phyloP scores from a whole-genome alignment of 2,797 vertebrate species.

The Typhlichthys eigenmanni region DNA sequence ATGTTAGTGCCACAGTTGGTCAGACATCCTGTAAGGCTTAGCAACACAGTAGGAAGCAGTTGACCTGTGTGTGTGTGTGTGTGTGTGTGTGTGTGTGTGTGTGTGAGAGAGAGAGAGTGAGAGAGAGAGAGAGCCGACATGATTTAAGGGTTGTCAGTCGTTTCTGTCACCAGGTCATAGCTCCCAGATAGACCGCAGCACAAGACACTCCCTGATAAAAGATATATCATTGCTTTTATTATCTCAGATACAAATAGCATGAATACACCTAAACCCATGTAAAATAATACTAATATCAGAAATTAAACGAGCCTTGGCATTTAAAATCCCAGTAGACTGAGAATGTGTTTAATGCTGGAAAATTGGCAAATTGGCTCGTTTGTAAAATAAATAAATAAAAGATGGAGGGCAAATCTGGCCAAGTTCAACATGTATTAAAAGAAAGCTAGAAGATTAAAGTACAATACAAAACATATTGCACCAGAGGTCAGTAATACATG shows the following conservation, averaged over 20 bases:
- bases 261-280: background rate
- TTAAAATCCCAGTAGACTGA: too few relatives aligned
- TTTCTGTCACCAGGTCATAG: slow-evolving; percentile 55
- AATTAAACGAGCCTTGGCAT: too few relatives aligned
- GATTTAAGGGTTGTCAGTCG: slow-evolving; percentile 53
- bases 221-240: slow-evolving; percentile 2
- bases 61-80: slow-evolving; percentile 26
- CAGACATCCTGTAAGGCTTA: slow-evolving; percentile 54
- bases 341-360: too few relatives aligned
- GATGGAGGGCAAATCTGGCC: too few relatives aligned
- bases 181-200: slow-evolving; percentile 29
- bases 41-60: slow-evolving; percentile 42
- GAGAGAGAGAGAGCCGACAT: slow-evolving; percentile 51
- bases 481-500: too few relatives aligned
- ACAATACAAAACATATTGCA: too few relatives aligned
- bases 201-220: slow-evolving; percentile 18
- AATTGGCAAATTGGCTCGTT: too few relatives aligned
- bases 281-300: background rate
- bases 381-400: too few relatives aligned
- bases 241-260: slow-evolving; percentile 20
- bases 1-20: slow-evolving; percentile 46
- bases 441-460: too few relatives aligned
- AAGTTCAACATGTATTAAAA: too few relatives aligned
- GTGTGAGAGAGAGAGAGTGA: slow-evolving; percentile 3
- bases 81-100: slow-evolving; percentile 21